Evolutionary conservation across 2,113 vertebrate species (phyloP).

Genomic region (Barbus barbus): DNA sequence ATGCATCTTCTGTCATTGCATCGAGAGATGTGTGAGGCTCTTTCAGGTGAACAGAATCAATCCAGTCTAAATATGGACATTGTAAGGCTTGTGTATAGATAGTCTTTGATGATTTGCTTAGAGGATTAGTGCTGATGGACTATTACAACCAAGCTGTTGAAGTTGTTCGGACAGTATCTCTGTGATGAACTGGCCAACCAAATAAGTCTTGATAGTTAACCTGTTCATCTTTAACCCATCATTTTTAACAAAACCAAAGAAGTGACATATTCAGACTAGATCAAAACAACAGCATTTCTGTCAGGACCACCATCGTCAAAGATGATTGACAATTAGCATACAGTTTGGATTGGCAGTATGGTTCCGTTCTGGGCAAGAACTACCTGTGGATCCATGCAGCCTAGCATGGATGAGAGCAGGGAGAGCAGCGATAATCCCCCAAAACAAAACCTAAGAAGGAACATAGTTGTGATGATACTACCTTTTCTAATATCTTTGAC

Average conservation of each 20-base stretch:
- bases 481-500: too few relatives aligned
- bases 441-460: too few relatives aligned
- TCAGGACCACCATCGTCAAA: too few relatives aligned
- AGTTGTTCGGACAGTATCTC: background rate
- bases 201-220: background rate
- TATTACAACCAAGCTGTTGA: background rate
- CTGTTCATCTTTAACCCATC: background rate
- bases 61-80: conserved; percentile 27
- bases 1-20: conserved; percentile 47
- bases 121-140: background rate
- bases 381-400: too few relatives aligned
- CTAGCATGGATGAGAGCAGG: too few relatives aligned
- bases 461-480: too few relatives aligned
- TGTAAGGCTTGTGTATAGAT: background rate
- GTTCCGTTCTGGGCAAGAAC: too few relatives aligned
- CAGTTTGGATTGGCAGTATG: too few relatives aligned
- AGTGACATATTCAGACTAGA: too few relatives aligned
- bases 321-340: too few relatives aligned
- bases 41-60: conserved; percentile 58
- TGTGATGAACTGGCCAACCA: background rate
- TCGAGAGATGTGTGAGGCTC: conserved; percentile 44
- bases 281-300: background rate
- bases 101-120: background rate
- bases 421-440: too few relatives aligned
- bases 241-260: background rate